Percentiles rank a stretch among this genome's conserved stretches.
These are phyloP conservation scores for Synergus japonicus DNA, from an alignment of 2,888 invertebrate genomes.

Conservation along the genomic window DNA sequence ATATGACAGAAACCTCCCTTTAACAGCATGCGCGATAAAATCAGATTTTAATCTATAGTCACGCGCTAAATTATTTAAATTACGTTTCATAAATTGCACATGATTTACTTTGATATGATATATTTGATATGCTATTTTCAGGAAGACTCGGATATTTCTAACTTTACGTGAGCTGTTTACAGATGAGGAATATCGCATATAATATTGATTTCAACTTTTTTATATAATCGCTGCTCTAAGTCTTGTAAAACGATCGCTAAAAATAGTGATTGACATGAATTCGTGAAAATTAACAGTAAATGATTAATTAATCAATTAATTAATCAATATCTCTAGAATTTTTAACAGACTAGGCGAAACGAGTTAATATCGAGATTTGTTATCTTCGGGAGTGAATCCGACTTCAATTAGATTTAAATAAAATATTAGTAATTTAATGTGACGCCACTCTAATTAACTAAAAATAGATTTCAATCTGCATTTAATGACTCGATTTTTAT, in stretches of 20 bases:
- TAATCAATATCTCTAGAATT: slow-evolving; percentile 24
- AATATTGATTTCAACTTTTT: slow-evolving; percentile 9
- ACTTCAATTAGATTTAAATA: neutral
- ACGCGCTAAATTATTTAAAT: slow-evolving; percentile 35
- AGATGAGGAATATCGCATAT: slow-evolving; percentile 33
- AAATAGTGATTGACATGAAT: slow-evolving; percentile 36
- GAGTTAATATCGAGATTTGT: slow-evolving; percentile 16
- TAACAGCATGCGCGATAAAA: neutral
- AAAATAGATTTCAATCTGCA: slow-evolving; percentile 17
- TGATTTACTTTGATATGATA: slow-evolving; percentile 24
- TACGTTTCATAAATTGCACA: neutral
- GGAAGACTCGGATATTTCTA: slow-evolving; percentile 41
- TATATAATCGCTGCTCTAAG: slow-evolving; percentile 12
- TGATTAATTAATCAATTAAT: neutral
- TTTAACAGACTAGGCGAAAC: slow-evolving; percentile 20
- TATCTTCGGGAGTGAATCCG: neutral
- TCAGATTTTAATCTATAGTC: slow-evolving; percentile 10
- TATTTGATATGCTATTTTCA: slow-evolving; percentile 40
- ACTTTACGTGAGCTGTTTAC: slow-evolving; percentile 39
- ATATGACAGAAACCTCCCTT: neutral
- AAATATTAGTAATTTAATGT: neutral
- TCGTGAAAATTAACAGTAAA: slow-evolving; percentile 30
- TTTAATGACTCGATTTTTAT: neutral
- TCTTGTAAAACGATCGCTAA: slow-evolving; percentile 36
- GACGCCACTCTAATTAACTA: neutral